Evolutionary conservation across 2,797 vertebrate genomes (phyloP), one percentile per base, ranked within the genome.

Genomic region (Rhabdophis nuchalis): DNA sequence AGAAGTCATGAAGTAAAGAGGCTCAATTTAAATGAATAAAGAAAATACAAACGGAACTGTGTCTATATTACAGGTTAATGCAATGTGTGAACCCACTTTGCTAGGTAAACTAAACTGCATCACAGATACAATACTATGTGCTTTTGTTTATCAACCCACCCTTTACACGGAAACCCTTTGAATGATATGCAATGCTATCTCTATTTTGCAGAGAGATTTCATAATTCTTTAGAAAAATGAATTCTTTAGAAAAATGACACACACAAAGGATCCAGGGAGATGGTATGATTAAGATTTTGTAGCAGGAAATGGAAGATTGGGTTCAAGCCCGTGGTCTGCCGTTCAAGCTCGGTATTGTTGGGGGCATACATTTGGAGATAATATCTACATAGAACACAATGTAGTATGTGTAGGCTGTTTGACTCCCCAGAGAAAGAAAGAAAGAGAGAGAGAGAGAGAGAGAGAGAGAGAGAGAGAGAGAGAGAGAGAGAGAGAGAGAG

Each of bases 1-100:
- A 72, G 72, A 88, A 72, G 89, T 20, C 82, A 13, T 50, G 53
- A 72, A 95, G 91, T 86, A 94, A 36, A 88, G 8, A 86, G 23
- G 86, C 11, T 54, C 61, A 82, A 89, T 32, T 54, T 88, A 87
- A 91, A 77, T 20, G 27, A 92, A 95, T 11, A 12, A 1, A 86
- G 20, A 1, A 90, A 16, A 18, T 86, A 61, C 18, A 95, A 91
- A 60, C 36, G 89, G 87, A 61, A 12, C 89, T 87, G 90, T 58
- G 1, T 89, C 56, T 77, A 68, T 82, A 82, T 82, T 82, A 46
- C 36, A 46, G 72, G 72, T 82, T 46, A 46, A 46, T 82, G 20
- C 72, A 82, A 82, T 25, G 32, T 23, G 16, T 77, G 36, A 77
- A 77, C 85, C 14, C 50, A 86, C 46, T 50, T 54, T 46, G 11